Evolutionary conservation across 2,113 vertebrate genomes (phyloP).

Genomic region (Malurus melanocephalus): DNA sequence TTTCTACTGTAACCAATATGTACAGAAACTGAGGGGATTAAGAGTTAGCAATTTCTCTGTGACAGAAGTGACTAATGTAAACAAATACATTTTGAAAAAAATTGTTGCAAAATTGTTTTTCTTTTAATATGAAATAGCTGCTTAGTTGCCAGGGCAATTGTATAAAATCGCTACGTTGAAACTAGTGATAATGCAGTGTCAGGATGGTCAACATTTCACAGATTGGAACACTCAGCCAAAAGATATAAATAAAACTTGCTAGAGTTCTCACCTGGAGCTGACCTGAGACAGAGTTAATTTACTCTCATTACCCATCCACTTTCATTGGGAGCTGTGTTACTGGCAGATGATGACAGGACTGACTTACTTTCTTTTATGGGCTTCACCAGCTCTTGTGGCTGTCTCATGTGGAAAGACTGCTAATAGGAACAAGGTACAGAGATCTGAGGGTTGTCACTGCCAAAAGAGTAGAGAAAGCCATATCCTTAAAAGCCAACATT

Average conservation of each 20-base stretch:
- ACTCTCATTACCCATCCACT: neutral
- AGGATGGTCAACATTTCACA: neutral
- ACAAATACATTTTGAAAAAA: neutral
- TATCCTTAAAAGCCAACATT: neutral
- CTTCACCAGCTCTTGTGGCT: neutral
- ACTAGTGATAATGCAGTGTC: neutral
- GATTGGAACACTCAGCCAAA: neutral
- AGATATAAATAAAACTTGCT: neutral
- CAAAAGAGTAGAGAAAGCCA: neutral
- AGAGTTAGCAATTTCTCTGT: neutral
- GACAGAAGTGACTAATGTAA: neutral
- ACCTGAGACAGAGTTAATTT: neutral
- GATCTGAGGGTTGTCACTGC: neutral
- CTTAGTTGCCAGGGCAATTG: neutral
- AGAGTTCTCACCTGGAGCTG: neutral
- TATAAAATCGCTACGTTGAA: neutral
- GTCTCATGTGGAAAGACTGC: neutral
- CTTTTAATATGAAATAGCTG: neutral
- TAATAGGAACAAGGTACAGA: neutral
- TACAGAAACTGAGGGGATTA: neutral
- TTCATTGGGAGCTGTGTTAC: neutral
- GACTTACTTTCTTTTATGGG: neutral
- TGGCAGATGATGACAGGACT: neutral
- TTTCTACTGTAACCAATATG: neutral
- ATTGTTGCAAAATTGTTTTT: neutral